phyloP scores from a whole-genome alignment of 2,797 vertebrate species.

The Limnodromus scolopaceus region DNA sequence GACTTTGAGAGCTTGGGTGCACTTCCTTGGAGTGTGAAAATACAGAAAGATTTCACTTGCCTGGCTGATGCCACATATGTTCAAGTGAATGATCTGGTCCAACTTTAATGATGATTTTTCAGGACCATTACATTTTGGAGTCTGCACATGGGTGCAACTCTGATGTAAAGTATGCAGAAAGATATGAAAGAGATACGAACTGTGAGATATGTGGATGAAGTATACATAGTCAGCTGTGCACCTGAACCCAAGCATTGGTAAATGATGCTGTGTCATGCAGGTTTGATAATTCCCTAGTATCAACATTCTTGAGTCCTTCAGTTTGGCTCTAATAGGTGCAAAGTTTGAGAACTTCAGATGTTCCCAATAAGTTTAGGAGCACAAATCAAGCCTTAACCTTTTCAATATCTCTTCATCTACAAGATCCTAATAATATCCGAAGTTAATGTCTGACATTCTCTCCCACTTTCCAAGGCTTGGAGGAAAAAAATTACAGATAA shows the following conservation, averaged over 20 bases:
- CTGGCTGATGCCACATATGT: neutral
- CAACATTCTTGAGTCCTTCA: neutral
- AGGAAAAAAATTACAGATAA: neutral
- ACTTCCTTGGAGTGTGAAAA: neutral
- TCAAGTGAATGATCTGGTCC: neutral
- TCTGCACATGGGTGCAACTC: neutral
- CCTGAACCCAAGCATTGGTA: neutral
- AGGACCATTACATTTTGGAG: neutral
- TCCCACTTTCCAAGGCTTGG: neutral
- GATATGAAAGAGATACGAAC: neutral
- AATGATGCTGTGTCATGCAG: neutral
- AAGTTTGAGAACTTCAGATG: neutral
- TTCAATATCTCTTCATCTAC: neutral
- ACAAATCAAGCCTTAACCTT: neutral
- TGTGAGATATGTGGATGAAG: neutral
- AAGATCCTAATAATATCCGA: neutral
- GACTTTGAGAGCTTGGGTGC: neutral
- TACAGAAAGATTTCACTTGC: neutral
- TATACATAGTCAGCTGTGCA: neutral
- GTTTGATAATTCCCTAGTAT: neutral
- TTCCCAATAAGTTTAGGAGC: neutral
- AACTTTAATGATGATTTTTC: neutral
- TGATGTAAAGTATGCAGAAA: neutral
- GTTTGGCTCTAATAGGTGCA: neutral
- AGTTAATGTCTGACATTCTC: neutral